Percentiles rank a stretch among this genome's conserved stretches.
Conservation (phyloP, 2,888 invertebrate species). For the Yponomeuta plumbellus region DNA sequence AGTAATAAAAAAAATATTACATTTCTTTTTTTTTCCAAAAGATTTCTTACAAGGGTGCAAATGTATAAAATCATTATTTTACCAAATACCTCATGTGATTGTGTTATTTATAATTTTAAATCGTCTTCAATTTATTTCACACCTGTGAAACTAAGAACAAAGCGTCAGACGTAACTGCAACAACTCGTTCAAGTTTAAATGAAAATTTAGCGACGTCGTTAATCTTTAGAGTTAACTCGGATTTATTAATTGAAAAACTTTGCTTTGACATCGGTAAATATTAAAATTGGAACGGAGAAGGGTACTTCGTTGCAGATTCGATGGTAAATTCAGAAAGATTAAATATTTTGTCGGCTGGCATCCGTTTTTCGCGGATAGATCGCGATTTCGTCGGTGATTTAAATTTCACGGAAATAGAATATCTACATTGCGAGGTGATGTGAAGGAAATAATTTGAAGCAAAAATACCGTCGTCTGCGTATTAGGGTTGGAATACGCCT, state of each 20-base stretch:
- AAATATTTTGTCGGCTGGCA: not conserved
- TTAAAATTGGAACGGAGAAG: not conserved
- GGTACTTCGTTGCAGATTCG: not conserved
- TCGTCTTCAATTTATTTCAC: not conserved
- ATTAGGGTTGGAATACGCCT: too few species aligned
- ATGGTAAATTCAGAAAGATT: not conserved
- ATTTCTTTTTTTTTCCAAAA: too few species aligned
- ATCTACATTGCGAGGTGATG: too few species aligned
- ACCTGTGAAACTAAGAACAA: not conserved
- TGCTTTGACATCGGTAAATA: constrained; percentile 10
- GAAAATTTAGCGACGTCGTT: constrained; percentile 13
- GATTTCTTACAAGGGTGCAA: too few species aligned
- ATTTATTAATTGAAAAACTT: constrained; percentile 16
- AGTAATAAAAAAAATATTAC: too few species aligned
- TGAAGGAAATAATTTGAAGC: too few species aligned
- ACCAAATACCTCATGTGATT: too few species aligned
- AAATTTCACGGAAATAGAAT: too few species aligned
- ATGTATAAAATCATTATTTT: too few species aligned
- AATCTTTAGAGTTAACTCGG: constrained; percentile 11
- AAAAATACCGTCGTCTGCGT: too few species aligned
- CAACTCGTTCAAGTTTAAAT: constrained; percentile 6
- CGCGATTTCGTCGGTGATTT: too few species aligned
- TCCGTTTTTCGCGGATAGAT: not conserved
- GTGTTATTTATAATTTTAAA: too few species aligned
- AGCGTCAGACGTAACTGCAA: not conserved